phyloP scores from a whole-genome alignment of 2,113 vertebrate genomes.

The Asarcornis scutulata region DNA sequence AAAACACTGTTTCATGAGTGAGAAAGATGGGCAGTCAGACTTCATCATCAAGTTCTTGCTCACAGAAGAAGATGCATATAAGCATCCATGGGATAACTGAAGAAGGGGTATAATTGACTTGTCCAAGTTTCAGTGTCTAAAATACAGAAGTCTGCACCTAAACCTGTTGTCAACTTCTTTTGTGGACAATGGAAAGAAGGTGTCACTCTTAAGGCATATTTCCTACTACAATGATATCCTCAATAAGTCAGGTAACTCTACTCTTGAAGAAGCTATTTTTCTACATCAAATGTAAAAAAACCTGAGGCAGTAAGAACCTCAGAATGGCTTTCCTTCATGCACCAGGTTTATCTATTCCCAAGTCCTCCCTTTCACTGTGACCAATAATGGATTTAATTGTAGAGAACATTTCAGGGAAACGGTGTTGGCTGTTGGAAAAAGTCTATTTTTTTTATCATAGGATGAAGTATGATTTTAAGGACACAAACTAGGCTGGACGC shows the following conservation, averaged over 20 bases:
- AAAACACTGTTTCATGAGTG: background rate
- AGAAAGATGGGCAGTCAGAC: background rate
- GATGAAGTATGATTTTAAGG: too few species aligned
- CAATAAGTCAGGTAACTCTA: background rate
- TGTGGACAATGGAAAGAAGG: background rate
- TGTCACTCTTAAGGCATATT: background rate
- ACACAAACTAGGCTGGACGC: too few species aligned
- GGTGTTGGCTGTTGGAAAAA: too few species aligned
- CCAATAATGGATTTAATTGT: background rate
- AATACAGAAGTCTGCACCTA: background rate
- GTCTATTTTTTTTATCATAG: too few species aligned
- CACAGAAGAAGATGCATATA: background rate
- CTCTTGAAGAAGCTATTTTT: background rate
- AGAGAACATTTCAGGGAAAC: background rate
- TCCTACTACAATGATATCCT: background rate
- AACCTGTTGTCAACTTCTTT: background rate
- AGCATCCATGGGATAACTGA: background rate
- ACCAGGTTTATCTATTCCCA: background rate
- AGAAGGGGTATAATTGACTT: background rate
- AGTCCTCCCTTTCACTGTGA: rapidly evolving
- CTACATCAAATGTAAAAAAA: background rate
- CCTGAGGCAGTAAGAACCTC: background rate
- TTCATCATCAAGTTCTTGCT: background rate
- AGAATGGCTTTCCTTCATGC: background rate
- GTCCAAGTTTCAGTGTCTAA: background rate